Percentiles rank a stretch among this genome's conserved stretches.
Evolutionary conservation across 2,113 vertebrate genomes (phyloP).

Genomic region (Odobenus rosmarus): DNA sequence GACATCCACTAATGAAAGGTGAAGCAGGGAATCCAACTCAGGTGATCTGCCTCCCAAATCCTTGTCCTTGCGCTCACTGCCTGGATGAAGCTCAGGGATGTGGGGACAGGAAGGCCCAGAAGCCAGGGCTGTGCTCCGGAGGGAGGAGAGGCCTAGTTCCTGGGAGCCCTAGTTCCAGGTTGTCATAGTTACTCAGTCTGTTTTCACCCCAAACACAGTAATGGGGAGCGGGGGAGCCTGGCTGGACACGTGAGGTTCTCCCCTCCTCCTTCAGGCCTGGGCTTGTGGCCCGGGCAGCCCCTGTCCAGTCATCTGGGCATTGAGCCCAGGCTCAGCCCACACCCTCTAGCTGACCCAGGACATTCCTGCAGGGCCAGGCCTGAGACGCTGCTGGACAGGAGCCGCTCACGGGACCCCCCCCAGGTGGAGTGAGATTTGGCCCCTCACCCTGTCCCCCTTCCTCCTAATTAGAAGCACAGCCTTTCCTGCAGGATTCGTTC

Average conservation of each 20-base stretch:
- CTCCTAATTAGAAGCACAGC: background rate
- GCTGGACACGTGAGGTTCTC: slow-evolving; percentile 83
- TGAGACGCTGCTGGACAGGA: background rate
- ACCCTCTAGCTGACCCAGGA: slow-evolving; percentile 72
- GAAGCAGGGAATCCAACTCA: background rate
- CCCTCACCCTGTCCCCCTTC: background rate
- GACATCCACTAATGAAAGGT: background rate
- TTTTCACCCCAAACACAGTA: slow-evolving; percentile 80
- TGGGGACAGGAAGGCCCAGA: background rate
- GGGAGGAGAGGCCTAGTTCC: slow-evolving; percentile 59
- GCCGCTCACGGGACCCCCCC: background rate
- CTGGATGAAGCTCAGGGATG: background rate
- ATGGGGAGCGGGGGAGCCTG: slow-evolving; percentile 79
- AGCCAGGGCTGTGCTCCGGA: slow-evolving; percentile 59
- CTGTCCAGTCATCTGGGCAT: slow-evolving; percentile 75
- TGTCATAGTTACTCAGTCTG: slow-evolving; percentile 69
- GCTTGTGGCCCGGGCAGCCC: slow-evolving; percentile 66
- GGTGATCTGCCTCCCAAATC: background rate
- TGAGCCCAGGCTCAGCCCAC: slow-evolving; percentile 69
- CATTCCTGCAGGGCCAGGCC: slow-evolving; percentile 51
- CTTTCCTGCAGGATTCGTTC: background rate
- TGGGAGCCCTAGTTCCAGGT: slow-evolving; percentile 73
- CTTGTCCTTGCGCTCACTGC: background rate
- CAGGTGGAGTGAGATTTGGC: background rate
- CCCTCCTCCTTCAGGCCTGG: slow-evolving; percentile 75